Evolutionary conservation across 2,888 invertebrate species (phyloP).

Genomic region (Alsophila aescularia): DNA sequence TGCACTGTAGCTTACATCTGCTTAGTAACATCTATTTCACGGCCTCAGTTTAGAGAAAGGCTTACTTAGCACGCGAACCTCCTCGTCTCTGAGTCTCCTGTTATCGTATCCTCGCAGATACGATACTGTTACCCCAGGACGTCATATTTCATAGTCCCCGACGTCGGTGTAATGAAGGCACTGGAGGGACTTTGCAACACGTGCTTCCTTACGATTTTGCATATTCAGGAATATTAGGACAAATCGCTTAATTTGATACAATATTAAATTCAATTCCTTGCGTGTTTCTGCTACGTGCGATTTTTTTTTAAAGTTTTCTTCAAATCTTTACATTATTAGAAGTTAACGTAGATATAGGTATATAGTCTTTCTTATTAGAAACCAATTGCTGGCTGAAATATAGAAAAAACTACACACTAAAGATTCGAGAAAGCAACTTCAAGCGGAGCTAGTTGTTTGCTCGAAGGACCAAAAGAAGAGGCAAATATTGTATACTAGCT

Average conservation of each 20-base stretch:
- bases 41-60: no score
- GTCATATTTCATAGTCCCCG: conserved; percentile 68
- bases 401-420: no score
- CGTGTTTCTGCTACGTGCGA: not conserved
- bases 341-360: no score
- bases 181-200: conserved; percentile 45
- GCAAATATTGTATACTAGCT: no score
- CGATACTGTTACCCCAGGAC: conserved; percentile 50
- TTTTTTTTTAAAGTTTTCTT: no score
- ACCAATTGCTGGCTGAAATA: no score
- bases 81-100: conserved; percentile 38
- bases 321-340: no score
- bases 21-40: not conserved
- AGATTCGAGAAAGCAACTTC: no score
- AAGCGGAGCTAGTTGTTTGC: no score
- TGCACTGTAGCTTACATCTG: no score
- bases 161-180: conserved; percentile 60
- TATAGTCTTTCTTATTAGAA: no score
- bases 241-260: not conserved
- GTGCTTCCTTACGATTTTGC: conserved; percentile 26
- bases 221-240: conserved; percentile 2
- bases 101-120: conserved; percentile 59
- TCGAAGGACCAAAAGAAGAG: no score
- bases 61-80: not conserved
- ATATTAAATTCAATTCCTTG: not conserved